Evolutionary conservation across 53 echinoderm and acorn worm genomes (phyloP), one percentile per base, ranked within the genome.

Genomic region (Luidia sarsii): DNA sequence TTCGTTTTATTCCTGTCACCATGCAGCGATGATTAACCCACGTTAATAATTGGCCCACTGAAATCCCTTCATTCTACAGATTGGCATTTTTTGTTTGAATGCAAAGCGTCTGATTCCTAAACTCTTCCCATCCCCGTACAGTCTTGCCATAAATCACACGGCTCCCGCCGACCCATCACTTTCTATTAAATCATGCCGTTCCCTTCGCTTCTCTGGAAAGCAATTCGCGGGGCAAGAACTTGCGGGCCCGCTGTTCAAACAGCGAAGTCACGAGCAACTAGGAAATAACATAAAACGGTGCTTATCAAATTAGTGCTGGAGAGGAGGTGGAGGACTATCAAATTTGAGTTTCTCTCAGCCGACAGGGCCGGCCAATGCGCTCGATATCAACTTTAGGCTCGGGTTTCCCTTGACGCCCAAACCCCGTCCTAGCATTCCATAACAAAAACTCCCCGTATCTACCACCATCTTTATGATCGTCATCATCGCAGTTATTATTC

Each of bases 401-500:
- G 45, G 48, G 61, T 77, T 77, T 60, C 77, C 15, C 61, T 77
- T 77, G 77, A 60, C 77, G 77, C 77, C 77, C 61, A 43, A 24
- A 29, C 77, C 39, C 59, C 30, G 77, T 43, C 77, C 60, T 61
- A 61, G 77, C 77, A 77, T 77, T 77, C 77, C 77, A 32, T 57
- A 77, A 77, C 77, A 57, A 77, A 77, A 77, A 77, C 35, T 29
- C 22, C 45, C 45, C 30, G n/a, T 77, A 77, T 60, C 59, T 57
- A 15, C 39, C 57, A 27, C 43, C 41, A 36, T 77, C 43, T 77
- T 77, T 77, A 77, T 77, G 13, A 61, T 77, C 74, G 57, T 57
- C 77, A 77, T 77, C 77, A 77, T 77, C 60, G 57, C 43, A 55
- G 60, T 77, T 77, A 77, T 77, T 77, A 77, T 77, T 77, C 77